These are phyloP conservation scores for Podarcis raffonei DNA, from an alignment of 2,113 vertebrate species.

Conservation along the genomic window DNA sequence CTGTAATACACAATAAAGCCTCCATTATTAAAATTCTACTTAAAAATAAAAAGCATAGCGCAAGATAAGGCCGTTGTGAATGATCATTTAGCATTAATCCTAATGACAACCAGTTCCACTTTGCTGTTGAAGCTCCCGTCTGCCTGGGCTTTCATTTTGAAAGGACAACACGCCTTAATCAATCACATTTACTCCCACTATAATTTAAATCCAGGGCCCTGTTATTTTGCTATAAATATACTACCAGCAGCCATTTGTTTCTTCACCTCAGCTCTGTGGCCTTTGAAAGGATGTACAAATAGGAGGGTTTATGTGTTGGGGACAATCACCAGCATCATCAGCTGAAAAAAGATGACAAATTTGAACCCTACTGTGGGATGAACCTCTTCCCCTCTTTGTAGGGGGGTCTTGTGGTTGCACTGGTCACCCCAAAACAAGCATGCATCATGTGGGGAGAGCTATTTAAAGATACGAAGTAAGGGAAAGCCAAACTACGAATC, in stretches of 20 bases:
- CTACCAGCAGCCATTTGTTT: slow-evolving; percentile 42
- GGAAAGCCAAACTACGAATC: too few relatives aligned
- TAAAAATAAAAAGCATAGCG: slow-evolving; percentile 43
- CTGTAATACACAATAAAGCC: slow-evolving; percentile 50
- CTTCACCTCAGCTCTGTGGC: slow-evolving; percentile 3
- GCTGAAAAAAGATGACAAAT: background rate
- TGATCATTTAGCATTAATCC: slow-evolving; percentile 70
- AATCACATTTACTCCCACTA: slow-evolving; percentile 41
- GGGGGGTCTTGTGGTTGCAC: too few relatives aligned
- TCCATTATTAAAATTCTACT: slow-evolving; percentile 71
- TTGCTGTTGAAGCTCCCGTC: slow-evolving; percentile 46
- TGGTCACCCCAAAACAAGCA: too few relatives aligned
- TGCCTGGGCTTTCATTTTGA: slow-evolving; percentile 61
- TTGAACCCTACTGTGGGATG: background rate
- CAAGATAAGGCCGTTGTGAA: slow-evolving; percentile 53
- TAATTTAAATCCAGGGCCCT: slow-evolving; percentile 49
- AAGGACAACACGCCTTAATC: slow-evolving; percentile 56
- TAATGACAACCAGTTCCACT: slow-evolving; percentile 58
- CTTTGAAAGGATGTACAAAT: background rate
- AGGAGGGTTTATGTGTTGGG: background rate
- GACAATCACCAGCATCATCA: background rate
- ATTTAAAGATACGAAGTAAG: too few relatives aligned
- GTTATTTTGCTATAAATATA: slow-evolving; percentile 48
- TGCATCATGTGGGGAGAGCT: too few relatives aligned
- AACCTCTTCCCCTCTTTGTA: background rate